Evolutionary conservation across 2,113 vertebrate species (phyloP).

Genomic region (Morone saxatilis): DNA sequence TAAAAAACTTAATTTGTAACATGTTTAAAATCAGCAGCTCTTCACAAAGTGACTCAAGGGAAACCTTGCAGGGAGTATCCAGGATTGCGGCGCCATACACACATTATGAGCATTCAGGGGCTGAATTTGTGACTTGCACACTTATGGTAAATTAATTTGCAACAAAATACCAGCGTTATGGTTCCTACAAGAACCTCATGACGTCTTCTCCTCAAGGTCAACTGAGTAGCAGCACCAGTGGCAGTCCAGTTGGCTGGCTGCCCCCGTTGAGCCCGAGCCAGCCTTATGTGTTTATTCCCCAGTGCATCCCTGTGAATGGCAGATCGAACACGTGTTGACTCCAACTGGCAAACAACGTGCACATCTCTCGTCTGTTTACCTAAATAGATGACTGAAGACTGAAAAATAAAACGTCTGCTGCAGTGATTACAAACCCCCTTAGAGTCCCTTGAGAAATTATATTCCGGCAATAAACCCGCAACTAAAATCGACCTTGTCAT

Average conservation of each 20-base stretch:
- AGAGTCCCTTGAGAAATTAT: slow-evolving; percentile 56
- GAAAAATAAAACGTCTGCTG: slow-evolving; percentile 65
- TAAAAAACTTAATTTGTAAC: not conserved
- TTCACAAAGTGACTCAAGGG: not conserved
- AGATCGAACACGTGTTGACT: slow-evolving; percentile 50
- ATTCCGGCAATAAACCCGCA: slow-evolving; percentile 33
- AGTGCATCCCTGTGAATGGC: slow-evolving; percentile 30
- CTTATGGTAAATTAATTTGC: not conserved
- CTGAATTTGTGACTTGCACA: not conserved
- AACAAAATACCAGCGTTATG: slow-evolving; percentile 1
- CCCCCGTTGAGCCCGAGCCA: slow-evolving; percentile 7
- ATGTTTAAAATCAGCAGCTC: slow-evolving; percentile 8
- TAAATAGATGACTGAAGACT: slow-evolving; percentile 64
- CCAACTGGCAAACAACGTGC: slow-evolving; percentile 49
- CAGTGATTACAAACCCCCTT: slow-evolving; percentile 60
- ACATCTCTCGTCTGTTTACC: slow-evolving; percentile 64
- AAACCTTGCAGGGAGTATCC: not conserved
- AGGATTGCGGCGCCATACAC: not conserved
- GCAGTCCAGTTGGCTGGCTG: slow-evolving; percentile 36
- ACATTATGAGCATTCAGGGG: not conserved
- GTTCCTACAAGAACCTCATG: slow-evolving; percentile 14
- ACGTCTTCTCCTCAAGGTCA: slow-evolving; percentile 26
- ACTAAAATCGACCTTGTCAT: slow-evolving; percentile 61
- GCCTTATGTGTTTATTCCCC: slow-evolving; percentile 49
- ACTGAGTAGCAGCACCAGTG: slow-evolving; percentile 32